These are phyloP conservation scores for Euplexia lucipara DNA, from an alignment of 2,888 invertebrate species.

Conservation along the genomic window DNA sequence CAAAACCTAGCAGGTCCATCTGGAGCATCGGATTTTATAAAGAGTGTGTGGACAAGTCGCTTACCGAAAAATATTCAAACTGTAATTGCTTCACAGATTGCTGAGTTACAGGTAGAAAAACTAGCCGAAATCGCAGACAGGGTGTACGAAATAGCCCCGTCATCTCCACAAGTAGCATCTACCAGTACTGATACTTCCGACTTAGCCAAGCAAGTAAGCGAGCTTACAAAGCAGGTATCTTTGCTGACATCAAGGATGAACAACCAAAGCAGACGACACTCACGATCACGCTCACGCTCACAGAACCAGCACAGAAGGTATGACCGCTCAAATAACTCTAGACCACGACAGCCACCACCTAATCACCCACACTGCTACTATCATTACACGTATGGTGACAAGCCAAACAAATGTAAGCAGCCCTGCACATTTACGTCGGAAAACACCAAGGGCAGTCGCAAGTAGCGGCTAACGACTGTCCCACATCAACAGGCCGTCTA, in stretches of 20 bases:
- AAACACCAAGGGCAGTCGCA: conserved; percentile 50
- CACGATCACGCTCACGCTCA: conserved; percentile 11
- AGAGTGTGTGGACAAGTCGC: background rate
- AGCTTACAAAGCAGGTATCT: conserved; percentile 1
- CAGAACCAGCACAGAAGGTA: no score
- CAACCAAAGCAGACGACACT: background rate
- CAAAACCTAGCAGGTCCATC: background rate
- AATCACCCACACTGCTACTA: conserved; percentile 31
- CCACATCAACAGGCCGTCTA: conserved; percentile 36
- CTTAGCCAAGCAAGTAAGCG: background rate
- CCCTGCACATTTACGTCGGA: conserved; percentile 36
- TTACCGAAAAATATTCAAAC: no score
- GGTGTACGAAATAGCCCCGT: background rate
- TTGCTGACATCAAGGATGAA: background rate
- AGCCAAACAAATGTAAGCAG: conserved; percentile 27
- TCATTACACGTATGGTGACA: conserved; percentile 14
- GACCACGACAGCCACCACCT: background rate
- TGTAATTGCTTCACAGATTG: background rate
- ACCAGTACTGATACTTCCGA: background rate
- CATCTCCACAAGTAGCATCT: background rate
- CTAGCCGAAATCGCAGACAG: conserved; percentile 3
- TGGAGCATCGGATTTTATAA: background rate
- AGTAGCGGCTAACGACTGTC: conserved; percentile 52
- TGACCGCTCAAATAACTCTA: no score
- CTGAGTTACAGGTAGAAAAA: background rate